Evolutionary conservation across 2,888 invertebrate genomes (phyloP).

Genomic region (Hydroisotoma schaefferi): DNA sequence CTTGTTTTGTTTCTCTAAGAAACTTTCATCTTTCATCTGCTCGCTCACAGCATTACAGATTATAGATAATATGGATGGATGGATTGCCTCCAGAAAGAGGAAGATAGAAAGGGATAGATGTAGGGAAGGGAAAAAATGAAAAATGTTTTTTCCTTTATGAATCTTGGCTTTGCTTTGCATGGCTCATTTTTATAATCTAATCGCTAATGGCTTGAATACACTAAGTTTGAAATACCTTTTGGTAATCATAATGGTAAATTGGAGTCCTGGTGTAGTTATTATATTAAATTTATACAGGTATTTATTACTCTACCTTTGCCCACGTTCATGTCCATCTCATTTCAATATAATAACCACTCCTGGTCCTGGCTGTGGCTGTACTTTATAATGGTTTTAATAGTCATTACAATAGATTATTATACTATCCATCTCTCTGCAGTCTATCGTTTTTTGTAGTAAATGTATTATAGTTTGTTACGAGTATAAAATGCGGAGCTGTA

Average conservation of each 20-base stretch:
- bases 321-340: conserved; percentile 4
- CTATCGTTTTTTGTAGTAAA: no score
- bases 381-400: no score
- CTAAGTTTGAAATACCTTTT: conserved; percentile 11
- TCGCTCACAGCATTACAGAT: conserved; percentile 6
- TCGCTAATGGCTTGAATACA: conserved; percentile 13
- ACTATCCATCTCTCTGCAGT: no score
- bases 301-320: conserved; percentile 5
- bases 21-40: conserved; percentile 7
- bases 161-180: background rate
- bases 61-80: conserved; percentile 5
- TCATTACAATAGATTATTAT: no score
- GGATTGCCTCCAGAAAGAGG: conserved; percentile 13
- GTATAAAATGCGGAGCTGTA: background rate
- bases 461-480: background rate
- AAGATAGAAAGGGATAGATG: no score
- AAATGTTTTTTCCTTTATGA: conserved; percentile 7
- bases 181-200: conserved; percentile 13
- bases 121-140: no score
- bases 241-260: conserved; percentile 14
- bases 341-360: conserved; percentile 2
- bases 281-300: conserved; percentile 13
- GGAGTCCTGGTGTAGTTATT: conserved; percentile 2
- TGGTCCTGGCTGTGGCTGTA: background rate
- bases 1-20: conserved; percentile 3